Evolutionary conservation across 2,113 vertebrate species (phyloP).

Genomic region (Puntigrus tetrazona): DNA sequence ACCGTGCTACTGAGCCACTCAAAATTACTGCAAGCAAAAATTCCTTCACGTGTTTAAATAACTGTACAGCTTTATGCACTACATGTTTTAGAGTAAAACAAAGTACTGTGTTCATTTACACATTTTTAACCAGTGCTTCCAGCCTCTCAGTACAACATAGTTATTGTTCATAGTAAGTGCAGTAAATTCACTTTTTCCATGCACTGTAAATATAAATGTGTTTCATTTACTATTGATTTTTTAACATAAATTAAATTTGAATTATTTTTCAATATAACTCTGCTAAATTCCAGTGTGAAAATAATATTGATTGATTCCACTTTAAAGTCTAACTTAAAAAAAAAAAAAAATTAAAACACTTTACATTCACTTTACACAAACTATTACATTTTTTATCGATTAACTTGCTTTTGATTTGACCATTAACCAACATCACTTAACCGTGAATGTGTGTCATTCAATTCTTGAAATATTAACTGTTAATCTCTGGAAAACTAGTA

Average conservation of each 20-base stretch:
- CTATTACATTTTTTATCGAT: no score
- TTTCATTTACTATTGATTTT: no score
- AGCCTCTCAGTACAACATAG: no score
- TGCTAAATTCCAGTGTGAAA: neutral
- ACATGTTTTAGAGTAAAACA: neutral
- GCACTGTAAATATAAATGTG: no score
- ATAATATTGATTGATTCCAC: neutral
- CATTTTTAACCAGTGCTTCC: no score
- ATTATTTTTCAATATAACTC: no score
- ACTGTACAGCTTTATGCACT: neutral
- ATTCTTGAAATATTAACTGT: neutral
- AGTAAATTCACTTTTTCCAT: no score
- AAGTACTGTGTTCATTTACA: no score
- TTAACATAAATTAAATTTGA: no score
- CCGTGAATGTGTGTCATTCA: neutral
- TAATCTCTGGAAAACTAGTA: neutral
- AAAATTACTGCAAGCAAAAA: no score
- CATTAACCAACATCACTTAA: neutral
- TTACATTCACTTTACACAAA: accelerated
- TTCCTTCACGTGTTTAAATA: neutral
- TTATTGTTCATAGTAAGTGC: no score
- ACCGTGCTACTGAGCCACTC: no score
- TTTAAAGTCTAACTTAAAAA: neutral
- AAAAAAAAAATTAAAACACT: neutral
- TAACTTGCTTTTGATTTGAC: neutral